Conservation (phyloP, 2,113 vertebrate genomes). For the Pundamilia nyererei region DNA sequence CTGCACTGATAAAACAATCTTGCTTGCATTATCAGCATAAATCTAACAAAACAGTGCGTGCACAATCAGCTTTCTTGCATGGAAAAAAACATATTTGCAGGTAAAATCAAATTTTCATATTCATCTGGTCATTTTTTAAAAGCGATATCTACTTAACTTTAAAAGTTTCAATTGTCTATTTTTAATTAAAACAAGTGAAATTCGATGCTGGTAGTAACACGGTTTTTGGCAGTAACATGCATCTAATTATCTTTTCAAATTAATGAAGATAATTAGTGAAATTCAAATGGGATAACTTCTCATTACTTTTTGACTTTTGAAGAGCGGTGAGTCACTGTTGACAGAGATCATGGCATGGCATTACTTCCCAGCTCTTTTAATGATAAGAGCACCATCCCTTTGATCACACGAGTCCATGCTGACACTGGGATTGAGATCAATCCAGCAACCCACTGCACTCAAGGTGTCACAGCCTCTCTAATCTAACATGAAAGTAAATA, state of each 20-base stretch:
- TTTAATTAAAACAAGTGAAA: not conserved
- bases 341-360: not conserved
- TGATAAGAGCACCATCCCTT: not conserved
- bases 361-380: not conserved
- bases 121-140: not conserved
- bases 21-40: not conserved
- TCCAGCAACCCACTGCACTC: not conserved
- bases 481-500: not conserved
- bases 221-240: not conserved
- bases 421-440: not conserved
- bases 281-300: not conserved
- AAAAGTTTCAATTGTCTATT: not conserved
- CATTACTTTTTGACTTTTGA: not conserved
- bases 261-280: not conserved
- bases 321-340: not conserved
- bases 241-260: not conserved
- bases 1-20: not conserved
- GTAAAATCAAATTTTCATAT: not conserved
- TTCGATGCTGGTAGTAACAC: not conserved
- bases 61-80: not conserved
- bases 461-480: not conserved
- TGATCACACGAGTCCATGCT: not conserved
- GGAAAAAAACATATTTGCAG: not conserved
- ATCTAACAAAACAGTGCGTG: not conserved
- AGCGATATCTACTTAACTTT: not conserved